Percentiles rank a stretch among this genome's conserved stretches.
Evolutionary conservation across 2,113 vertebrate species (phyloP).

Genomic region (Serilophus lunatus): DNA sequence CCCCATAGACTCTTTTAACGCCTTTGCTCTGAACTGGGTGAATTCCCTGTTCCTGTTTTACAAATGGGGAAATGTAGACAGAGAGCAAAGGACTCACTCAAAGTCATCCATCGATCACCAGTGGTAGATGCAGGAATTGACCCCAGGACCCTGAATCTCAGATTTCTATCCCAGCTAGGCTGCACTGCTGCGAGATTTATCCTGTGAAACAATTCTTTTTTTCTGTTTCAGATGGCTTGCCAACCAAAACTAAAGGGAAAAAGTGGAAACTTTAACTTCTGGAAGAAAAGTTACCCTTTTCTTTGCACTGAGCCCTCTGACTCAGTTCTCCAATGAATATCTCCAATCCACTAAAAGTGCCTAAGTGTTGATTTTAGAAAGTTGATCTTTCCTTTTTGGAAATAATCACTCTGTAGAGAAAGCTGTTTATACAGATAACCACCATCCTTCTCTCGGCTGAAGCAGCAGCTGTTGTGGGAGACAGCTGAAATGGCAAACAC

Average conservation of each 20-base stretch:
- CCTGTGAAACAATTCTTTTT: neutral
- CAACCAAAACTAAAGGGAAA: neutral
- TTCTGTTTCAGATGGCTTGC: neutral
- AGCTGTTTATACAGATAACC: constrained; percentile 1
- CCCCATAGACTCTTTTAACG: rapidly evolving
- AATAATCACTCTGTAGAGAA: neutral
- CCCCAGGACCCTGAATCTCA: rapidly evolving
- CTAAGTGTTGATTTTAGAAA: neutral
- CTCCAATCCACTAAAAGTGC: neutral
- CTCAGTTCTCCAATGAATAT: neutral
- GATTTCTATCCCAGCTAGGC: neutral
- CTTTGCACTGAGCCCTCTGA: neutral
- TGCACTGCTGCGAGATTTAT: neutral
- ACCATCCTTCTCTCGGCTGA: neutral
- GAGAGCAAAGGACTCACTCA: neutral
- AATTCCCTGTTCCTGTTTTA: neutral
- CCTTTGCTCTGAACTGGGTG: neutral
- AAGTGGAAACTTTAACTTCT: neutral
- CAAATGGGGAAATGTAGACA: neutral
- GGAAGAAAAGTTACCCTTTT: neutral
- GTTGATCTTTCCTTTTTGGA: neutral
- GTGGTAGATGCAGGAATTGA: neutral
- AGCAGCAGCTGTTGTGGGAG: constrained; percentile 46
- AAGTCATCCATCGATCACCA: rapidly evolving
- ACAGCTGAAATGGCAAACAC: constrained; percentile 2